Evolutionary conservation across 2,888 invertebrate genomes (phyloP).

Genomic region (Tillus elongatus): DNA sequence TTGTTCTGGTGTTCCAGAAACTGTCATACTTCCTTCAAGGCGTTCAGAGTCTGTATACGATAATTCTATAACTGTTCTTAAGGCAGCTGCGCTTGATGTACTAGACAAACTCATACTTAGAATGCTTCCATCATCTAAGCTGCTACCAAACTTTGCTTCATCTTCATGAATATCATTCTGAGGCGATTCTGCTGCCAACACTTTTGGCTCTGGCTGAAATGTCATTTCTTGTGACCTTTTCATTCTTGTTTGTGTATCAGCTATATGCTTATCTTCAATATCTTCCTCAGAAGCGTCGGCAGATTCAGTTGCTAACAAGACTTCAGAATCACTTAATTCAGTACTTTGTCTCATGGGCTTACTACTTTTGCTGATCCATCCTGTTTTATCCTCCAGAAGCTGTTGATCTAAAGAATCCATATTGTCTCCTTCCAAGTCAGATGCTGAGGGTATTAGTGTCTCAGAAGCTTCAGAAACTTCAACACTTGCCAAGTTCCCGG

Average conservation of each 20-base stretch:
- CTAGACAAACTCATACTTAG: conserved; percentile 51
- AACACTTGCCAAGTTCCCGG: conserved; percentile 79
- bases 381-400: conserved; percentile 31
- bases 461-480: conserved; percentile 89
- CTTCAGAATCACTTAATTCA: conserved; percentile 32
- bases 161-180: conserved; percentile 40
- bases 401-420: conserved; percentile 53
- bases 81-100: conserved; percentile 44
- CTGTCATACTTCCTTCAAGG: conserved; percentile 39
- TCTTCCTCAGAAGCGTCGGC: conserved; percentile 51
- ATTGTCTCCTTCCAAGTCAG: conserved; percentile 68
- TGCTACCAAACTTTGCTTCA: conserved; percentile 48
- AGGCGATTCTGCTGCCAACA: conserved; percentile 43
- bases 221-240: conserved; percentile 87
- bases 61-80: conserved; percentile 42
- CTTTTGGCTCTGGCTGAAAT: conserved; percentile 58
- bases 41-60: conserved; percentile 41
- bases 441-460: conserved; percentile 83
- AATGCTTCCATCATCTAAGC: conserved; percentile 51
- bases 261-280: conserved; percentile 40
- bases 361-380: conserved; percentile 19
- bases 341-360: conserved; percentile 29
- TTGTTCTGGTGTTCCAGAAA: conserved; percentile 42
- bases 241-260: conserved; percentile 62
- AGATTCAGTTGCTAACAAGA: conserved; percentile 29